Conservation (phyloP, 2,797 vertebrate genomes). For the Tenualosa ilisha region DNA sequence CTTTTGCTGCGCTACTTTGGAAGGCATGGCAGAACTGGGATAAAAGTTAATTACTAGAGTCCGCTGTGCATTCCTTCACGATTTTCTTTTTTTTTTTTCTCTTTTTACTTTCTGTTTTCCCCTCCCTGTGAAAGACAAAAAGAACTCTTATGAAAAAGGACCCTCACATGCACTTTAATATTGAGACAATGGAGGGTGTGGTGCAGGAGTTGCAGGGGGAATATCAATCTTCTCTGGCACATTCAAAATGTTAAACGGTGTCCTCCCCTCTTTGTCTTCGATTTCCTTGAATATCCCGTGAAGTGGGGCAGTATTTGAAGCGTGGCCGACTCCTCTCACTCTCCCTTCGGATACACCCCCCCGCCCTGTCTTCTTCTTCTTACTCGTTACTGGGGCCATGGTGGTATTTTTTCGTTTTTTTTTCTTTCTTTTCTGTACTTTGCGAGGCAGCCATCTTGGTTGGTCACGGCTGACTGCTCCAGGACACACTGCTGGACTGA, state of each 20-base stretch:
- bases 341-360: not conserved
- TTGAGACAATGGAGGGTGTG: constrained; percentile 19
- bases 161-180: constrained; percentile 1
- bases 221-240: not conserved
- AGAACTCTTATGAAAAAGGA: not conserved
- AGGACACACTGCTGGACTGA: constrained; percentile 54
- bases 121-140: not conserved
- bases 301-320: not conserved
- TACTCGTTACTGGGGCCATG: not conserved
- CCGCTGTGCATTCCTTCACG: not conserved
- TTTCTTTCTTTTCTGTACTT: constrained; percentile 20
- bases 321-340: not conserved
- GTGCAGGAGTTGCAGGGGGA: not conserved
- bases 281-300: not conserved
- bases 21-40: not conserved
- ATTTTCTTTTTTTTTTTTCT: not conserved
- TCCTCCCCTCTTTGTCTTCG: not conserved
- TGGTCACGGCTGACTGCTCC: constrained; percentile 57
- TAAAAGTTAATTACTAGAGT: not conserved
- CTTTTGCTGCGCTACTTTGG: not conserved
- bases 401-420: constrained; percentile 4
- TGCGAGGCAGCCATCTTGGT: constrained; percentile 53
- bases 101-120: not conserved
- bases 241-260: not conserved
- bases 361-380: not conserved